Evolutionary conservation across 2,888 invertebrate species (phyloP).

Genomic region (Strigamia maritima): DNA sequence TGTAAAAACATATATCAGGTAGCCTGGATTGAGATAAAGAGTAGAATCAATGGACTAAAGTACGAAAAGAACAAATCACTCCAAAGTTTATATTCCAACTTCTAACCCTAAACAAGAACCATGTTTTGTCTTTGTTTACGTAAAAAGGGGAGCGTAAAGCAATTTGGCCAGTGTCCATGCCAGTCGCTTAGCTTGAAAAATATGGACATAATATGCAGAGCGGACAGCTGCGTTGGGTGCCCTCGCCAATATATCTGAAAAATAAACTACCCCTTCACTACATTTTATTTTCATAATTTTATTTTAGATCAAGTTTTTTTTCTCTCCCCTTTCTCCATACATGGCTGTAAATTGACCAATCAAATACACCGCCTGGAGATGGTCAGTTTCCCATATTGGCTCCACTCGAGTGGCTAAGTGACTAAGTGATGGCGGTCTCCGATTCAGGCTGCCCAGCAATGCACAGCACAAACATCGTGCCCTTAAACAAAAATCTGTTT

Average conservation of each 20-base stretch:
- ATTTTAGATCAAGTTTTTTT: neutral
- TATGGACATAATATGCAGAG: constrained; percentile 32
- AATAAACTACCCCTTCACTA: constrained; percentile 28
- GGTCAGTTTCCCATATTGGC: constrained; percentile 23
- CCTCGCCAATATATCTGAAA: constrained; percentile 32
- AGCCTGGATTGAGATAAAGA: too few species aligned
- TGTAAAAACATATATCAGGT: too few species aligned
- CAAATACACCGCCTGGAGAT: constrained; percentile 25
- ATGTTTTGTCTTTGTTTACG: neutral
- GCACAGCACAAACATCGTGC: neutral
- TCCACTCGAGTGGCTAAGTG: constrained; percentile 2
- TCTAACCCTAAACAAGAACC: neutral
- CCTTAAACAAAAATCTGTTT: neutral
- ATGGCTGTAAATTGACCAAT: constrained; percentile 28
- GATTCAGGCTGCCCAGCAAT: constrained; percentile 15
- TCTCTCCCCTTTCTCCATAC: neutral
- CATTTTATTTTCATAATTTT: constrained; percentile 31
- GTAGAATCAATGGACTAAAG: neutral
- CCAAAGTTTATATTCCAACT: neutral
- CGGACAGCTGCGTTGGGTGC: constrained; percentile 34
- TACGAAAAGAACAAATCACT: neutral
- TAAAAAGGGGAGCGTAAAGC: constrained; percentile 21
- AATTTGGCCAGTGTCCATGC: constrained; percentile 34
- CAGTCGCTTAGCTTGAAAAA: constrained; percentile 30
- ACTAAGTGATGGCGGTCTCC: constrained; percentile 8